Evolutionary conservation across 2,888 invertebrate genomes (phyloP).

Genomic region (Agrochola litura): DNA sequence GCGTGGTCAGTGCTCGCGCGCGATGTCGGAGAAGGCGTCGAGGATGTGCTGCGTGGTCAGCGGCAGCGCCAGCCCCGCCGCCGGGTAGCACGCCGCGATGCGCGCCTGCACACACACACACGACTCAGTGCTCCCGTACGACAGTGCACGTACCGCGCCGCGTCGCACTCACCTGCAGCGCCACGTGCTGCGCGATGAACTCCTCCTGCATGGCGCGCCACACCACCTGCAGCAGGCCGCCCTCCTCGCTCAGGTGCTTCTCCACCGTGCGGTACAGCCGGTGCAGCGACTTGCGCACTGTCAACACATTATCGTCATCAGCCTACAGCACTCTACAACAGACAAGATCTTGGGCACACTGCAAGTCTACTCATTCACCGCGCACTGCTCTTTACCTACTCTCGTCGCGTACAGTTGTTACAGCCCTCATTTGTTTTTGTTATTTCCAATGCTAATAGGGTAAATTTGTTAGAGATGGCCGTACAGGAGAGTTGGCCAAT

Average conservation of each 20-base stretch:
- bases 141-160: background rate
- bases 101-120: conserved; percentile 95
- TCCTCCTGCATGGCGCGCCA: conserved; percentile 99
- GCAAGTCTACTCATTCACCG: too few relatives aligned
- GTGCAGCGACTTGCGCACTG: conserved; percentile 98
- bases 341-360: too few relatives aligned
- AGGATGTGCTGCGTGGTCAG: conserved; percentile 99
- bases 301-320: conserved; percentile 2
- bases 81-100: conserved; percentile 98
- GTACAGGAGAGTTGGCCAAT: too few relatives aligned
- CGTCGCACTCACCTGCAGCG: conserved; percentile 92
- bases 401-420: too few relatives aligned
- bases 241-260: conserved; percentile 98
- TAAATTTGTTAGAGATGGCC: too few relatives aligned
- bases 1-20: conserved; percentile 95
- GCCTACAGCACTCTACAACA: background rate
- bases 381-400: too few relatives aligned
- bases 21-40: conserved; percentile 99
- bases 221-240: conserved; percentile 98
- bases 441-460: too few relatives aligned
- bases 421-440: too few relatives aligned
- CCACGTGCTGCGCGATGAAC: conserved; percentile 97
- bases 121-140: background rate
- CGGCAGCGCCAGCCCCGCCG: conserved; percentile 97
- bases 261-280: conserved; percentile 98